Evolutionary conservation across 2,888 invertebrate genomes (phyloP).

Genomic region (Trissonchulus latispiculum): DNA sequence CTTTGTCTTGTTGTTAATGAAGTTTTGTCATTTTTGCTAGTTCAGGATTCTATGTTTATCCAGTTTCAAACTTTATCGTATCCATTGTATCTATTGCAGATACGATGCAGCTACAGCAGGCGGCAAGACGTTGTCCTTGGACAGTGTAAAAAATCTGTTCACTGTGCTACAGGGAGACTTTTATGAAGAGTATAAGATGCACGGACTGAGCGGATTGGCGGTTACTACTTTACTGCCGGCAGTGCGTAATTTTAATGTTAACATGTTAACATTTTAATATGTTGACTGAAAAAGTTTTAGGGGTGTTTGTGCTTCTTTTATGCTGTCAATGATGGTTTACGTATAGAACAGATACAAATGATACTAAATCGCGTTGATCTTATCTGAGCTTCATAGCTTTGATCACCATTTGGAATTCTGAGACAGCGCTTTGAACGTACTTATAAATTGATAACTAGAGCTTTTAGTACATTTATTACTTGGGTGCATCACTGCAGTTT

Average conservation of each 20-base stretch:
- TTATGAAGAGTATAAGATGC: constrained; percentile 60
- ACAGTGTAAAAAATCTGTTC: constrained; percentile 55
- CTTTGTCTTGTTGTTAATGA: too few species aligned
- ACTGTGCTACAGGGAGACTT: constrained; percentile 55
- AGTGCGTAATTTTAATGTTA: too few species aligned
- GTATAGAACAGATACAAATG: background rate
- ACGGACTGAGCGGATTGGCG: constrained; percentile 70
- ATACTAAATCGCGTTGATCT: background rate
- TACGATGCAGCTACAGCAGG: too few species aligned
- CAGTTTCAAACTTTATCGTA: constrained; percentile 23
- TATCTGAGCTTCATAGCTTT: constrained; percentile 58
- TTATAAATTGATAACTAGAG: too few species aligned
- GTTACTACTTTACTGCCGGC: constrained; percentile 72
- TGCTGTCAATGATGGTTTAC: background rate
- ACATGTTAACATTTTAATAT: too few species aligned
- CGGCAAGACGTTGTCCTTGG: constrained; percentile 55
- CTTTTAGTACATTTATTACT: too few species aligned
- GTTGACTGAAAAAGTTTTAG: too few species aligned
- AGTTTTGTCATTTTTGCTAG: too few species aligned
- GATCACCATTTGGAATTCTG: constrained; percentile 70
- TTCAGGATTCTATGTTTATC: too few species aligned
- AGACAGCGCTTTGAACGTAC: constrained; percentile 58
- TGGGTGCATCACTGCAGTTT: too few species aligned
- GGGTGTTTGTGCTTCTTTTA: too few species aligned
- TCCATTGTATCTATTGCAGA: background rate